Evolutionary conservation across 2,888 invertebrate species (phyloP).

Genomic region (Lacanobia wlatinum): DNA sequence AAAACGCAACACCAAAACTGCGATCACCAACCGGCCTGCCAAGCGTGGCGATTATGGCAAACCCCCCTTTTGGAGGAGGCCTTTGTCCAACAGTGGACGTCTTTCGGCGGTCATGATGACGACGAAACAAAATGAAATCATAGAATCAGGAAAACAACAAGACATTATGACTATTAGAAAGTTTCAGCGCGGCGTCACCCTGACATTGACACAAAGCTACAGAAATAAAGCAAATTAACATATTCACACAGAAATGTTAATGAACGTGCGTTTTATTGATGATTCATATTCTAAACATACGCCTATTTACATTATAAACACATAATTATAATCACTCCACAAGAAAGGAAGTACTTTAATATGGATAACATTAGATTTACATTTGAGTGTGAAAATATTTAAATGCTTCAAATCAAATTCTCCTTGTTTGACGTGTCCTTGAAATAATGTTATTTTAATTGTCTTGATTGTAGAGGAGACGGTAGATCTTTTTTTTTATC

Average conservation of each 20-base stretch:
- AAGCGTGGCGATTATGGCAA: too few species aligned
- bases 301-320: constrained; percentile 51
- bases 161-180: not conserved
- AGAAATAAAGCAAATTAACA: constrained; percentile 48
- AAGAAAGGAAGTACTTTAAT: constrained; percentile 50
- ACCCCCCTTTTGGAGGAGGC: too few species aligned
- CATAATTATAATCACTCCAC: constrained; percentile 48
- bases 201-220: constrained; percentile 47
- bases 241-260: constrained; percentile 41
- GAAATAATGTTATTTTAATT: not conserved
- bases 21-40: too few species aligned
- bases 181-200: constrained; percentile 4
- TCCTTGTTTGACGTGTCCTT: constrained; percentile 17
- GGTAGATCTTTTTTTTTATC: too few species aligned
- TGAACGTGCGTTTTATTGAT: constrained; percentile 39
- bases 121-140: too few species aligned
- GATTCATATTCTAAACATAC: constrained; percentile 54
- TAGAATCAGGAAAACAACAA: not conserved
- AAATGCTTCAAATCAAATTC: constrained; percentile 39
- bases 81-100: too few species aligned
- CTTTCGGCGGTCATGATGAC: too few species aligned
- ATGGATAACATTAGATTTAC: constrained; percentile 43
- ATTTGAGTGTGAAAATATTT: constrained; percentile 52
- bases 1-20: too few species aligned
- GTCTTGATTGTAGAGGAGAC: too few species aligned